These are phyloP conservation scores for Neotoxoptera formosana DNA, from an alignment of 1,140 invertebrate species.

Conservation along the genomic window DNA sequence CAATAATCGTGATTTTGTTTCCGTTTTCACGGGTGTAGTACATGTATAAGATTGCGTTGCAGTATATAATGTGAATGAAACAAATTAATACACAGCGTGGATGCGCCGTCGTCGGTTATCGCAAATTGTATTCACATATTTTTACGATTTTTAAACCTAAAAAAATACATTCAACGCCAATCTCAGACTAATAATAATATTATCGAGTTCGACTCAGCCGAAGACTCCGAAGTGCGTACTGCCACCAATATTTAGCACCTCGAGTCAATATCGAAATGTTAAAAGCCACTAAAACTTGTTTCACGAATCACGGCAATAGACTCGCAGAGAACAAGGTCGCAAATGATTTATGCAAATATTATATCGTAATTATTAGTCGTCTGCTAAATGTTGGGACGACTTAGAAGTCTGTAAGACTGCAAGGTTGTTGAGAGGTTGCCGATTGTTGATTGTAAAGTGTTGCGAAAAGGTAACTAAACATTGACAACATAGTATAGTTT, in stretches of 20 bases:
- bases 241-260: background rate
- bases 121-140: background rate
- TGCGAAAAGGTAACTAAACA: background rate
- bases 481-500: background rate
- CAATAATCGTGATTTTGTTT: background rate
- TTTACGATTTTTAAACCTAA: background rate
- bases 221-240: background rate
- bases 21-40: background rate
- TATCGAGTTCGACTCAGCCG: background rate
- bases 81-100: background rate
- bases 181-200: too few species aligned
- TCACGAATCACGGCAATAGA: too few species aligned
- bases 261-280: background rate
- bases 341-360: background rate
- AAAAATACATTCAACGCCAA: background rate
- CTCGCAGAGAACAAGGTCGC: background rate
- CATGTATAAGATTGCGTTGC: background rate
- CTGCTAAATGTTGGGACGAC: background rate
- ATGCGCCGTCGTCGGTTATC: background rate
- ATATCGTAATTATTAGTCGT: background rate
- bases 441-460: background rate
- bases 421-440: background rate
- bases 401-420: background rate
- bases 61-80: background rate
- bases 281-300: too few species aligned